Conservation (phyloP, 2,797 vertebrate species). For the Sebastiscus albofasciatus region DNA sequence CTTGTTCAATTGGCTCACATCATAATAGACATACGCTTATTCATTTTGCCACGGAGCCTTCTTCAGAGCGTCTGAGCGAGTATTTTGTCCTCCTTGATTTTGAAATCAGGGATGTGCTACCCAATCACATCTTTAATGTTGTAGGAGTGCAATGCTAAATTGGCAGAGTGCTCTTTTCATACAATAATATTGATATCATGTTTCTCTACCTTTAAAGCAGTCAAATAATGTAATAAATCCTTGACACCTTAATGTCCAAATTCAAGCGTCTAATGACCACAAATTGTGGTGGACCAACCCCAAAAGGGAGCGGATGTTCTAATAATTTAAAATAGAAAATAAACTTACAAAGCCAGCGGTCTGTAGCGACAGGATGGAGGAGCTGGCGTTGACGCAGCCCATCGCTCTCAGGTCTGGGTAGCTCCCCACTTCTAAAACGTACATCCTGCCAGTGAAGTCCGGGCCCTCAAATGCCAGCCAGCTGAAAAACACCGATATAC, state of each 20-base stretch:
- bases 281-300: no score
- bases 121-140: no score
- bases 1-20: no score
- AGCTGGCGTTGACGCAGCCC: constrained; percentile 81
- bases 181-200: not conserved
- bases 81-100: no score
- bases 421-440: constrained; percentile 90
- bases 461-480: constrained; percentile 89
- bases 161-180: fast-evolving
- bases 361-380: constrained; percentile 86
- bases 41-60: no score
- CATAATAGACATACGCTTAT: no score
- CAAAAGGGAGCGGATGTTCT: no score
- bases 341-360: constrained; percentile 89
- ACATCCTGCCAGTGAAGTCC: constrained; percentile 88
- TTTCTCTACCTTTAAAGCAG: not conserved
- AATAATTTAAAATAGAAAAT: not conserved
- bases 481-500: constrained; percentile 68
- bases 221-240: not conserved
- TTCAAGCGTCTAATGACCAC: no score
- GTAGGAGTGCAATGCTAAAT: not conserved
- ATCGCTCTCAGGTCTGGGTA: constrained; percentile 89
- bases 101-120: no score
- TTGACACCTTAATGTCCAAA: no score
- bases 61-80: no score